These are phyloP conservation scores for Microcebus tavaratra DNA, from an alignment of 2,113 vertebrate genomes.

Conservation along the genomic window DNA sequence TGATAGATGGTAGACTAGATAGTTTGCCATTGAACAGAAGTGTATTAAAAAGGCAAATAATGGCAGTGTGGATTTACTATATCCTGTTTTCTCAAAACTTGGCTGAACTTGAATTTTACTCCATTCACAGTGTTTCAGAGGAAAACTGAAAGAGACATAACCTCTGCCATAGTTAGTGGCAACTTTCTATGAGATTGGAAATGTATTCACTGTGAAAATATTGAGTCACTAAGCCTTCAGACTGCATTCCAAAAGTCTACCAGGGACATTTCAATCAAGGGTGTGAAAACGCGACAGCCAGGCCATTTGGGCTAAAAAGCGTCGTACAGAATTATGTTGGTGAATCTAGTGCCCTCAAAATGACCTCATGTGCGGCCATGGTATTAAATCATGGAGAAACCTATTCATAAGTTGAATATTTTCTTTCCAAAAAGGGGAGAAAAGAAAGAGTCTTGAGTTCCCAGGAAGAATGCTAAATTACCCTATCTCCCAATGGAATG, in stretches of 20 bases:
- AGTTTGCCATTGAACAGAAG: slow-evolving; percentile 67
- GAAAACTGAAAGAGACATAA: slow-evolving; percentile 82
- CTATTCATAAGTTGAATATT: slow-evolving; percentile 81
- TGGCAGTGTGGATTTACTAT: slow-evolving; percentile 63
- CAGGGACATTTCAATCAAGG: slow-evolving; percentile 87
- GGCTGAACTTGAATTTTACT: slow-evolving; percentile 78
- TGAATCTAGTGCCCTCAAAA: slow-evolving; percentile 86
- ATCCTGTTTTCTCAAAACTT: slow-evolving; percentile 69
- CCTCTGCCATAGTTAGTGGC: slow-evolving; percentile 81
- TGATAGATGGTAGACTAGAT: slow-evolving; percentile 36
- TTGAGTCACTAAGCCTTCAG: slow-evolving; percentile 86
- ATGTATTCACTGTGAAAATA: slow-evolving; percentile 87
- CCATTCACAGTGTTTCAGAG: slow-evolving; percentile 75
- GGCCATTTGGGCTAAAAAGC: slow-evolving; percentile 85
- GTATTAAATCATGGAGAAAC: slow-evolving; percentile 85
- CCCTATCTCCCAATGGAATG: slow-evolving; percentile 84
- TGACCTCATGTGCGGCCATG: slow-evolving; percentile 83
- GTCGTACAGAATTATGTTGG: slow-evolving; percentile 83
- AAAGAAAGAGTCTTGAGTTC: slow-evolving; percentile 78
- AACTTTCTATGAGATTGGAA: slow-evolving; percentile 85
- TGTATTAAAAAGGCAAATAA: slow-evolving; percentile 66
- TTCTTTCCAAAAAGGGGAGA: slow-evolving; percentile 54
- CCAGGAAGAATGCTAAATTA: slow-evolving; percentile 85
- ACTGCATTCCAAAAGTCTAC: slow-evolving; percentile 90
- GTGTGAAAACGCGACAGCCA: slow-evolving; percentile 83